Conservation (phyloP, 2,797 vertebrate species). For the Neostethus bicornis region DNA sequence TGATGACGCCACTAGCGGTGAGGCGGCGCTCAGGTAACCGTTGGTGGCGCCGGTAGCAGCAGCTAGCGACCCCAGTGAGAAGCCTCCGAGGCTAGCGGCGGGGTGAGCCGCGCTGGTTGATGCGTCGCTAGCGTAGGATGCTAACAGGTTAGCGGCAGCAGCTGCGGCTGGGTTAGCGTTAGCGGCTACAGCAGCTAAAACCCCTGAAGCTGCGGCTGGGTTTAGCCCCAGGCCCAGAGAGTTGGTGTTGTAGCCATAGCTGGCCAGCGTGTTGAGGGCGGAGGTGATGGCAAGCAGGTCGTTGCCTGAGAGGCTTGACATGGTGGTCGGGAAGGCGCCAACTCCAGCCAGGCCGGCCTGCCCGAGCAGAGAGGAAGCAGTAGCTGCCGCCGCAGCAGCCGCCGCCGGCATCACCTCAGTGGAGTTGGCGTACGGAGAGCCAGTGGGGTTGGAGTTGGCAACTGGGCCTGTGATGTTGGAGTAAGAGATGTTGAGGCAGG, state of each 20-base stretch:
- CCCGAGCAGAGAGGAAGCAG: slow-evolving; percentile 88
- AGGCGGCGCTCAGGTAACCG: slow-evolving; percentile 87
- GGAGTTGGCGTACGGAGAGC: slow-evolving; percentile 92
- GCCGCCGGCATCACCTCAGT: slow-evolving; percentile 87
- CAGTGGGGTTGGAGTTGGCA: slow-evolving; percentile 95
- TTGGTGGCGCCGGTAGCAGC: slow-evolving; percentile 88
- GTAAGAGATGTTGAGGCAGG: slow-evolving; percentile 95
- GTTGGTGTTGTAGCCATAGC: slow-evolving; percentile 96
- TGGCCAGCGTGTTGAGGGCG: slow-evolving; percentile 93
- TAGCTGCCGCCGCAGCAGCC: slow-evolving; percentile 84
- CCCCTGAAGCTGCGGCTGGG: slow-evolving; percentile 88
- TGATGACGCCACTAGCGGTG: slow-evolving; percentile 86
- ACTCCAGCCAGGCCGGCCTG: slow-evolving; percentile 87
- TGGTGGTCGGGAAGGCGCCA: slow-evolving; percentile 86
- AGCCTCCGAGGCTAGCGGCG: slow-evolving; percentile 81
- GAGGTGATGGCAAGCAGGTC: slow-evolving; percentile 93
- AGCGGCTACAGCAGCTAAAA: slow-evolving; percentile 89
- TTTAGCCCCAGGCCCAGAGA: slow-evolving; percentile 91
- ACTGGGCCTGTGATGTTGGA: slow-evolving; percentile 94
- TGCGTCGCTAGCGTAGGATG: slow-evolving; percentile 89
- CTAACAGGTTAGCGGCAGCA: slow-evolving; percentile 89
- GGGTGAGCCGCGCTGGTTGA: slow-evolving; percentile 80
- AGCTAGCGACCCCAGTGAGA: slow-evolving; percentile 89
- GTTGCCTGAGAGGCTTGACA: slow-evolving; percentile 91
- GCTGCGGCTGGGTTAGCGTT: slow-evolving; percentile 91